Percentiles rank a stretch among this genome's conserved stretches.
Conservation (phyloP, 2,797 vertebrate species). For the Lemur catta region DNA sequence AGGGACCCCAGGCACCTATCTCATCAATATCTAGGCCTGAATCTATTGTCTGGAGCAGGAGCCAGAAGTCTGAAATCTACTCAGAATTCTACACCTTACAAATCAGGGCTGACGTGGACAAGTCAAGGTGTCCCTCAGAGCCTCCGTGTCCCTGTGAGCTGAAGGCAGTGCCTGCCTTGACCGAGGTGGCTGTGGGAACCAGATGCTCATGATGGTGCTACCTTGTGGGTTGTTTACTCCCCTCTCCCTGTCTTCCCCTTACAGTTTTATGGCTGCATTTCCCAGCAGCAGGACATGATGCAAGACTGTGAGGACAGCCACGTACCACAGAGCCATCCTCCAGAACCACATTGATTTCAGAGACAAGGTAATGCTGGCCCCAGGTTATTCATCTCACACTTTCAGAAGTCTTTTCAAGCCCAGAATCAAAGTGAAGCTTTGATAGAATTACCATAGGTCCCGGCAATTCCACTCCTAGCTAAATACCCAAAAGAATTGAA, state of each 20-base stretch:
- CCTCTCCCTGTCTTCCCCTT: conserved; percentile 47
- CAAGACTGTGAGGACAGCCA: conserved; percentile 87
- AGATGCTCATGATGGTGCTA: not conserved
- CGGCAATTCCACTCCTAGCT: not conserved
- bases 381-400: not conserved
- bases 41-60: not conserved
- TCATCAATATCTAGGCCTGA: not conserved
- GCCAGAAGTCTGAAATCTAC: not conserved
- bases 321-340: conserved; percentile 88
- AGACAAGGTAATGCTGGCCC: conserved; percentile 84
- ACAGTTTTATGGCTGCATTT: conserved; percentile 88
- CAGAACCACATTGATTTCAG: conserved; percentile 87
- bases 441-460: not conserved
- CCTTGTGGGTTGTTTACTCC: not conserved
- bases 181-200: not conserved
- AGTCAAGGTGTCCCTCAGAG: not conserved
- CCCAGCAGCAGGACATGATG: conserved; percentile 88
- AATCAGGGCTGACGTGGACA: rapidly evolving
- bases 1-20: not conserved
- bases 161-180: not conserved
- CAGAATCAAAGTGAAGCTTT: not conserved
- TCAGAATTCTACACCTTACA: not conserved
- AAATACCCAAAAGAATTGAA: not conserved
- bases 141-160: not conserved
- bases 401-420: not conserved